A percentile compares a stretch with the other conserved stretches of the same genome.
phyloP scores from a whole-genome alignment of 2,888 invertebrate species.

The Lithophane leautieri region DNA sequence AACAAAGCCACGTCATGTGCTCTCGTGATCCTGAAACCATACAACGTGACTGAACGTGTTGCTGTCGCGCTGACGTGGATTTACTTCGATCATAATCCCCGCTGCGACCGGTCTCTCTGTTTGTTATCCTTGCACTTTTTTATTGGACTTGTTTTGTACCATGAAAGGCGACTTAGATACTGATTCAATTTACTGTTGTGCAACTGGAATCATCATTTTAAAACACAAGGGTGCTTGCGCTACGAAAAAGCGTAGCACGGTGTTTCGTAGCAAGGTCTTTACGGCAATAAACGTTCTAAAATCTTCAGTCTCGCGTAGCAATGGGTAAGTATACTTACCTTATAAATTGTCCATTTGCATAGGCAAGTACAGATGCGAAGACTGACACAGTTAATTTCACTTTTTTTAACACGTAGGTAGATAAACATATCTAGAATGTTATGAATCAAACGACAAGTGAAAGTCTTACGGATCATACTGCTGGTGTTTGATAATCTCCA shows the following conservation, averaged over 20 bases:
- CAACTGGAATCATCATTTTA: not conserved
- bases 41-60: constrained; percentile 47
- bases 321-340: not conserved
- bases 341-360: not conserved
- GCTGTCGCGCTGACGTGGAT: constrained; percentile 45
- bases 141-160: constrained; percentile 24
- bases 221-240: not conserved
- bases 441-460: not conserved
- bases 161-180: constrained; percentile 34
- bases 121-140: constrained; percentile 23
- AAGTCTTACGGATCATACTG: constrained; percentile 80
- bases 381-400: not conserved
- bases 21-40: constrained; percentile 80
- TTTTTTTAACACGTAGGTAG: not conserved
- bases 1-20: constrained; percentile 86
- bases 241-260: not conserved
- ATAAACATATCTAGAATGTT: not conserved
- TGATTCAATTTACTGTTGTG: constrained; percentile 23
- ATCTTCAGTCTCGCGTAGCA: not conserved
- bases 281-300: not conserved
- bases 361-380: not conserved
- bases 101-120: constrained; percentile 16
- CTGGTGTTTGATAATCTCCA: constrained; percentile 76
- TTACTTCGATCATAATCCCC: constrained; percentile 45
- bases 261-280: not conserved